These are phyloP conservation scores for Lasioglossum vierecki DNA, from an alignment of 2,888 invertebrate species.

Conservation along the genomic window DNA sequence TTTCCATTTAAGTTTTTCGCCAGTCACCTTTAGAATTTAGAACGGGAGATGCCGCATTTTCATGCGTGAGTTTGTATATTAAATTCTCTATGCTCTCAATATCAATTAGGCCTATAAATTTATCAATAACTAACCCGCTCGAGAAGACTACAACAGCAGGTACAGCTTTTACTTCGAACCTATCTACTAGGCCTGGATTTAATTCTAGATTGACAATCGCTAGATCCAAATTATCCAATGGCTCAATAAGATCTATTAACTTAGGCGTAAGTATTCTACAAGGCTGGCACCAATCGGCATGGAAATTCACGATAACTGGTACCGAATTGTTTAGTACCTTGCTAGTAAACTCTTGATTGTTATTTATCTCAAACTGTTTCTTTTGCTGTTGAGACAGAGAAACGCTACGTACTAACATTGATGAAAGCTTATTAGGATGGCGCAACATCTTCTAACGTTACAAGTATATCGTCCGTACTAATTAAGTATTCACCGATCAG, in stretches of 20 bases:
- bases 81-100: conserved; percentile 91
- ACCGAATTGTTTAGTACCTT: conserved; percentile 94
- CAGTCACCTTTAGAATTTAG: conserved; percentile 44
- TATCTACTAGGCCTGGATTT: conserved; percentile 92
- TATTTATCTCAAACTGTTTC: conserved; percentile 86
- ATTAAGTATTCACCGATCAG: background rate
- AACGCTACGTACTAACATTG: conserved; percentile 72
- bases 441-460: conserved; percentile 78
- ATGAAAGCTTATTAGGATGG: conserved; percentile 68
- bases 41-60: conserved; percentile 28
- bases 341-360: conserved; percentile 91
- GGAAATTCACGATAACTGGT: conserved; percentile 95
- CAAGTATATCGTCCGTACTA: conserved; percentile 16
- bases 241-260: conserved; percentile 90
- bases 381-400: conserved; percentile 74
- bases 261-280: conserved; percentile 95
- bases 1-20: conserved; percentile 25
- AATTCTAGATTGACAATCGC: conserved; percentile 93
- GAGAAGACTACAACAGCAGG: conserved; percentile 93
- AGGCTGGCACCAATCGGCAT: conserved; percentile 96
- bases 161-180: conserved; percentile 93
- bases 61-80: conserved; percentile 86
- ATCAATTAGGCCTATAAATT: conserved; percentile 94
- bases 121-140: conserved; percentile 93
- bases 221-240: conserved; percentile 89